Evolutionary conservation across 1,140 invertebrate genomes (phyloP), one percentile per base, ranked within the genome.

Genomic region (Hylaeus volcanicus): DNA sequence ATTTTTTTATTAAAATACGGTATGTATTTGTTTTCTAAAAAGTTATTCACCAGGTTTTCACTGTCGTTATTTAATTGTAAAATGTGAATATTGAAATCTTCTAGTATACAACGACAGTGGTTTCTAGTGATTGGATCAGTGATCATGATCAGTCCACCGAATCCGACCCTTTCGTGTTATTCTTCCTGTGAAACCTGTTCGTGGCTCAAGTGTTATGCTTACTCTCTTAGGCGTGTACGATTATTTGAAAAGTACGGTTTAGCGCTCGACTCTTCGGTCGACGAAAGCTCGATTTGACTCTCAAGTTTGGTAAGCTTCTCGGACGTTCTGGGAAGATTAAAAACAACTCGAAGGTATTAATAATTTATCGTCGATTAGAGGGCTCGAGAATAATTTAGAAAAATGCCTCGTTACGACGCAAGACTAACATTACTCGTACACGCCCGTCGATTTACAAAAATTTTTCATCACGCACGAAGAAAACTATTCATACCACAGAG

Each of bases 151-250:
- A 26, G 26, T 26, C 26, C 26, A 26, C 26, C 26, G 26, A 26
- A 26, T 26, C 26, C 26, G 26, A 26, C 26, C 26, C 26, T 26
- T 26, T 26, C 26, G 26, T 4, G 15, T 63, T 39, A 41, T 39
- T 41, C 11, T 53, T 51, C 5, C 14, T 45, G 63, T 15, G 48
- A 37, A 26, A 48, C 12, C 43, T 39, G 26, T 58, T 69, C 64
- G 14, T 43, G 51, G 51, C 41, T 48, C 26, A 69, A 48, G 41
- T 45, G 39, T 48, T 55, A 1, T 11, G 3, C 5, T 37, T 37
- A 4, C 51, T 9, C 15, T 15, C 37, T 45, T 39, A 48, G 74
- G 45, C 74, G 74, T 77, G 74, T 60, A 77, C 55, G 66, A 77
- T 26, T 9, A 51, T 15, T 2, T 56, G 48, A 14, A 26, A 39